Evolutionary conservation across 2,797 vertebrate species (phyloP), one percentile per base, ranked within the genome.

Genomic region (Amblyopsis hoosieri): DNA sequence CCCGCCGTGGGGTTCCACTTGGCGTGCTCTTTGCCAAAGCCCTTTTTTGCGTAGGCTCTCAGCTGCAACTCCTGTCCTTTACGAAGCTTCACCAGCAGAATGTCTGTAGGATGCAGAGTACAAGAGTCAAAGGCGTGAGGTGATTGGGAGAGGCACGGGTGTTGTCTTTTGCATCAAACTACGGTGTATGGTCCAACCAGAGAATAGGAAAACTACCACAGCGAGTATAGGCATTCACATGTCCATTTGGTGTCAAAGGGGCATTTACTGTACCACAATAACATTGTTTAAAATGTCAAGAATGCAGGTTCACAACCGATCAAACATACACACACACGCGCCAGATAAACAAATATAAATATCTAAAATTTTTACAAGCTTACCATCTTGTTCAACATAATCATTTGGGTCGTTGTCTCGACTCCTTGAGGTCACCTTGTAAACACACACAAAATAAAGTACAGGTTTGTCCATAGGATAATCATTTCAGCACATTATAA

Each of bases 1-100:
- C 98, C 98, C 0, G 98, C 98, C 0, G 98, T 99, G 1, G 98
- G 98, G 84, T 99, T 99, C 98, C 98, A 99, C 85, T 99, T 99
- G 76, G 98, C 97, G 0, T 99, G 98, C 15, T 99, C 98, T 82
- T 99, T 99, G 51, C 96, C 98, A 4, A 98, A 98, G 52, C 98
- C 98, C 87, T 99, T 99, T 87, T 99, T 99, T 57, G 98, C 97
- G 0, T 97, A 99, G 0, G 98, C 98, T 45, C 95, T 77, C 52
- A 99, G 94, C 0, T 95, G 91, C 67, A 99, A 91, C 69, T 99
- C 97, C 88, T 99, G 98, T 6, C 98, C 97, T 85, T 99, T 99
- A 33, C 98, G 92, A 17, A 99, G 92, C 85, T 99, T 99, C 77
- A 99, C 98, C 0, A 99, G 90, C 66, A 99, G 90, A 78, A 99